Conservation (phyloP, 2,797 vertebrate species). For the Halcyon smyrnensis region DNA sequence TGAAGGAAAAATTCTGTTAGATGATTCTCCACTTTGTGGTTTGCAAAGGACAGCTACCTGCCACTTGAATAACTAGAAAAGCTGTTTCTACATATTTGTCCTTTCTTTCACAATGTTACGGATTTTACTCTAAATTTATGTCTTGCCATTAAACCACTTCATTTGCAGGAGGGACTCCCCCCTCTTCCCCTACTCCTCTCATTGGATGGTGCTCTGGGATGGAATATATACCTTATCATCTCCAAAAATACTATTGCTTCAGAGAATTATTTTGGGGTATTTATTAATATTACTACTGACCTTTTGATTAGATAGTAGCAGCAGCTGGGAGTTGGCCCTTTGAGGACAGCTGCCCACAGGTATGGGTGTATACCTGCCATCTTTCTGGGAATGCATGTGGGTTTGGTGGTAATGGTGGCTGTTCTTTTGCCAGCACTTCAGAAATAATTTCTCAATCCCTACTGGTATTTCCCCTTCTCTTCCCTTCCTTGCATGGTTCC, state of each 20-base stretch:
- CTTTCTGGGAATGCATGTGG: not conserved
- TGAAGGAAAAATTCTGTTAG: not conserved
- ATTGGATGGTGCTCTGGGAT: not conserved
- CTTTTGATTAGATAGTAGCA: not conserved
- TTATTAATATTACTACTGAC: not conserved
- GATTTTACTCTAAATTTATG: not conserved
- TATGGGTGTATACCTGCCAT: not conserved
- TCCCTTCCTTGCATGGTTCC: not conserved
- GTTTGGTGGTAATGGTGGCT: not conserved
- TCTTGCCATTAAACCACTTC: not conserved
- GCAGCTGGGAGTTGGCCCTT: not conserved
- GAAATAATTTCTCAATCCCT: not conserved
- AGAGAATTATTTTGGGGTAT: not conserved
- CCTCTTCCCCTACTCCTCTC: rapidly evolving
- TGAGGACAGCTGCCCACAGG: not conserved
- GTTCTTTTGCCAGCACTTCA: not conserved
- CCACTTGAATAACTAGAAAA: not conserved
- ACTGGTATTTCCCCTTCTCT: not conserved
- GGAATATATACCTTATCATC: not conserved
- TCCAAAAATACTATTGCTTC: not conserved
- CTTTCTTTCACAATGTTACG: not conserved
- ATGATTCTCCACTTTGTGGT: not conserved
- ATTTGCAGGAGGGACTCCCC: not conserved
- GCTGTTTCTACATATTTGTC: not conserved
- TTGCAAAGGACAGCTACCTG: not conserved